These are phyloP conservation scores for Oenanthe oenanthe DNA, from an alignment of 2,113 vertebrate species.

Conservation along the genomic window DNA sequence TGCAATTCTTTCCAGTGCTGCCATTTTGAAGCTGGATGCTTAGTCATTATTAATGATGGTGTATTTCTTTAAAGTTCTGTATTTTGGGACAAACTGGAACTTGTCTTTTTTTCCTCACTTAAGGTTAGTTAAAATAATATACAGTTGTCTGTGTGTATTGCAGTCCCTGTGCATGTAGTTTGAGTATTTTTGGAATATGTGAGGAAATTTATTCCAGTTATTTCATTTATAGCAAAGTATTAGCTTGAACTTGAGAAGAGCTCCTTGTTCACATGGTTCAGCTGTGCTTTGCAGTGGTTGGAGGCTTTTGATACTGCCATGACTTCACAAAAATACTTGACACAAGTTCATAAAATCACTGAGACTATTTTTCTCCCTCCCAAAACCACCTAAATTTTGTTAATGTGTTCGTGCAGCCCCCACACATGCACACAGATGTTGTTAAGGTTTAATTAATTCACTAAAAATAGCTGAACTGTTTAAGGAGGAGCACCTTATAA, in stretches of 20 bases:
- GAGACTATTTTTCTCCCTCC: not conserved
- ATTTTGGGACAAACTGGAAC: not conserved
- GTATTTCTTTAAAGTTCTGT: not conserved
- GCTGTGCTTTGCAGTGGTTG: not conserved
- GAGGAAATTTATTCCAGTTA: not conserved
- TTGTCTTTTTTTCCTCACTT: not conserved
- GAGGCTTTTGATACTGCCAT: not conserved
- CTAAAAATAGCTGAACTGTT: conserved; percentile 27
- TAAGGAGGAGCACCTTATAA: not conserved
- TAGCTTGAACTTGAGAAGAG: not conserved
- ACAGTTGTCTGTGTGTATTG: not conserved
- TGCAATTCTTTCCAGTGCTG: not conserved
- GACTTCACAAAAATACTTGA: not conserved
- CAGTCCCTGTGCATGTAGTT: not conserved
- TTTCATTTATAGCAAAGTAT: not conserved
- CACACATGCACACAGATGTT: not conserved
- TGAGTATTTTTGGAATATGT: not conserved
- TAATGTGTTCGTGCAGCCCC: not conserved
- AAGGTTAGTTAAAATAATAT: not conserved
- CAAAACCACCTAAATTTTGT: not conserved
- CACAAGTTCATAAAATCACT: not conserved
- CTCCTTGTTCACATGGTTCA: not conserved
- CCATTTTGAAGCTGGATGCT: not conserved
- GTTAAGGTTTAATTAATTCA: not conserved
- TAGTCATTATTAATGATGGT: not conserved